These are phyloP conservation scores for Plagodis dolabraria DNA, from an alignment of 2,888 invertebrate genomes.

Conservation along the genomic window DNA sequence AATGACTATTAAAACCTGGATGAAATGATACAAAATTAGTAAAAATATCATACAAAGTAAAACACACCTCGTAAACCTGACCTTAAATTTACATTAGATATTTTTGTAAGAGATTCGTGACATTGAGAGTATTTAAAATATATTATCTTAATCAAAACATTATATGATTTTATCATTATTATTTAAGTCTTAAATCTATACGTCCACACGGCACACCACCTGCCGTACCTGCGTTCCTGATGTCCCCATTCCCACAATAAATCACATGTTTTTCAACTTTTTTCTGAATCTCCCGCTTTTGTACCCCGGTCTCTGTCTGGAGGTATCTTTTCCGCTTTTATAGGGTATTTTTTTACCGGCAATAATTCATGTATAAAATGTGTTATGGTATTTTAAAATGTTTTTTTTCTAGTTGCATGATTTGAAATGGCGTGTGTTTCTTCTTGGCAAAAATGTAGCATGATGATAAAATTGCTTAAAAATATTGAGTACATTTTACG, in stretches of 20 bases:
- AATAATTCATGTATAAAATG: slow-evolving; percentile 22
- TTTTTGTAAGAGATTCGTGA: too few species aligned
- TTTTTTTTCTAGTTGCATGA: slow-evolving; percentile 8
- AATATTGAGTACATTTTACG: too few species aligned
- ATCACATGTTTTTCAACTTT: slow-evolving; percentile 38
- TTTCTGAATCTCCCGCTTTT: slow-evolving; percentile 33
- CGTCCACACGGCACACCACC: slow-evolving; percentile 22
- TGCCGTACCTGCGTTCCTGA: slow-evolving; percentile 36
- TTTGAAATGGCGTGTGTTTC: too few species aligned
- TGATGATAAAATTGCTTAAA: too few species aligned
- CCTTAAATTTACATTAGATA: too few species aligned
- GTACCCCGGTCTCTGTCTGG: slow-evolving; percentile 22
- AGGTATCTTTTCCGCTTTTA: slow-evolving; percentile 20
- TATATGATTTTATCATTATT: not conserved
- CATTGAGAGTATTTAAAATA: not conserved
- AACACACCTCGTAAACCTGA: too few species aligned
- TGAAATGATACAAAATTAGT: not conserved
- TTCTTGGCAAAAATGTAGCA: too few species aligned
- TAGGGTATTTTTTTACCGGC: slow-evolving; percentile 27
- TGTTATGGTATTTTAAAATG: slow-evolving; percentile 25
- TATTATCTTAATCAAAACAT: not conserved
- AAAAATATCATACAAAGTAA: too few species aligned
- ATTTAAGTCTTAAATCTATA: not conserved
- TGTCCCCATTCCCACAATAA: slow-evolving; percentile 45
- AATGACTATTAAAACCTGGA: not conserved